Base-by-base conservation (phyloP, 2,113 vertebrate species). In the Myodes glareolus region DNA sequence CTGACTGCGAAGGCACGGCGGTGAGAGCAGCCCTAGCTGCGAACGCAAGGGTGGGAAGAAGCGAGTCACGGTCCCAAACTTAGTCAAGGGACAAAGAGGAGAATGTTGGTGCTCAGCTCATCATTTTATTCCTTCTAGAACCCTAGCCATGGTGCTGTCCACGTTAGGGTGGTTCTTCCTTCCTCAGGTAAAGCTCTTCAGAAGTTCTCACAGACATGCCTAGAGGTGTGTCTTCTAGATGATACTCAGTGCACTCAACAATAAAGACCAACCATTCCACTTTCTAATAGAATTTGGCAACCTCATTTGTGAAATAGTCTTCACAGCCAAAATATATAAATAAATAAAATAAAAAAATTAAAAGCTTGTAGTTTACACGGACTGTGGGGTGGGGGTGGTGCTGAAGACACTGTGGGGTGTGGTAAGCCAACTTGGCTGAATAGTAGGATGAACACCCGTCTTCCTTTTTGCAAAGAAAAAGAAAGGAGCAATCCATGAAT, bases 361-460 rank as follows among this genome's bases (percentile, higher is more conserved):
- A 78, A 88, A 88, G 68, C 23, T 81, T 88, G 31, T 78, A 67
- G 39, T 90, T 91, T 91, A 75, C 45, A 84, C 39, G 70, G 87
- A 94, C 87, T 73, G 21, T n/a, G 86, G 19, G 65, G 68, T 70
- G 78, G 11, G 11, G 12, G 65, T 68, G 67, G 31, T 68, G 13
- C n/a, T 77, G 72, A 85, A 42, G 70, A 75, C 27, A 73, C 55
- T 50, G 33, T 85, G 36, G 42, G 36, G 61, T 87, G 14, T 50
- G 55, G 50, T 52, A 94, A 65, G 67, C 84, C 89, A 92, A 78
- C 12, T 11, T 14, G 76, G 23, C 52, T 23, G 9, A 58, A 85
- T 14, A 86, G 72, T 23, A 68, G 65, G 39, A 58, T 33, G 52
- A 77, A 19, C 31, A 55, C 31, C 47, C 9, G 92, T 17, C 12